Conservation (phyloP, 1,140 invertebrate genomes). For the Armadillidium nasatum region DNA sequence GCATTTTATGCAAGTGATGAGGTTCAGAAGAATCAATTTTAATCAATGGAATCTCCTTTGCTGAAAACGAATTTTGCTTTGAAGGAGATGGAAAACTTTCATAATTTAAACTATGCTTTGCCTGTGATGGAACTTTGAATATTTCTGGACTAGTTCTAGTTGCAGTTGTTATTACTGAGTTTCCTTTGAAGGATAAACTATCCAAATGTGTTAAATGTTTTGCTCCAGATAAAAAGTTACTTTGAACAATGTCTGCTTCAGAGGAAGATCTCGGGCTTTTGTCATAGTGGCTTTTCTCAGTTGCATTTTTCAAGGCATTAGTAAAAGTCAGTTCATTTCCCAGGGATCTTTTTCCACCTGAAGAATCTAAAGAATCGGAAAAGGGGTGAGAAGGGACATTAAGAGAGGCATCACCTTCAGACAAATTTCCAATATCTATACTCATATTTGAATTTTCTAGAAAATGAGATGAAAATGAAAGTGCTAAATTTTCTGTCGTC, state of each 20-base stretch:
- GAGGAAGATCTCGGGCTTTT: neutral
- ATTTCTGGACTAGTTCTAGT: neutral
- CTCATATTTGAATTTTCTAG: conserved; percentile 44
- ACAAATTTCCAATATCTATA: conserved; percentile 43
- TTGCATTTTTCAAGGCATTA: conserved; percentile 38
- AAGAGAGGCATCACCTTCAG: conserved; percentile 39
- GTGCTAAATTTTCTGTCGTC: conserved; percentile 21
- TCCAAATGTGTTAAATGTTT: no score
- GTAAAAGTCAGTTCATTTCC: conserved; percentile 38
- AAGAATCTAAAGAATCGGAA: conserved; percentile 31
- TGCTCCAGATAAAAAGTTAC: no score
- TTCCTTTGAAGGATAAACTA: neutral
- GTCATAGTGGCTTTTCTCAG: conserved; percentile 33
- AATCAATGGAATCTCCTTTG: neutral
- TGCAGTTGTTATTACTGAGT: neutral
- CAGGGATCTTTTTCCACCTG: conserved; percentile 26
- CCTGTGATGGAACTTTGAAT: neutral
- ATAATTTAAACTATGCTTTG: no score
- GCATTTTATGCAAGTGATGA: neutral
- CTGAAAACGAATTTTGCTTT: neutral
- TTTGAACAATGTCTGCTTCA: no score
- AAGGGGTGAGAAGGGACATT: conserved; percentile 31
- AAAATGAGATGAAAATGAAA: conserved; percentile 32
- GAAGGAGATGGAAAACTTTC: no score
- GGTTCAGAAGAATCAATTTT: neutral